Conservation (phyloP, 2,113 vertebrate species). For the Casuarius casuarius region DNA sequence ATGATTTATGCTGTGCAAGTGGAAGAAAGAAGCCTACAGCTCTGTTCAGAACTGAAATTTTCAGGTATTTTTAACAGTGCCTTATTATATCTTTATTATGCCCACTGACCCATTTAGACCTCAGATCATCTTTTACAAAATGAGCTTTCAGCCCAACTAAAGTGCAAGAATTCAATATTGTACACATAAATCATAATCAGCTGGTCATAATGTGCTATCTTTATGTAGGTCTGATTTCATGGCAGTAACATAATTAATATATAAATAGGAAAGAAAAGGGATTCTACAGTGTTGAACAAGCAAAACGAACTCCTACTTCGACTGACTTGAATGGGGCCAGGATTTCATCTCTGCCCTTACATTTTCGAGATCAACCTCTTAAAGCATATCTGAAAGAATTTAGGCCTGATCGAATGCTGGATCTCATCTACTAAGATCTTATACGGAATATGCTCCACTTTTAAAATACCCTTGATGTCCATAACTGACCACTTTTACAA, state of each 20-base stretch:
- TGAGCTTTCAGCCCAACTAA: not conserved
- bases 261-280: not conserved
- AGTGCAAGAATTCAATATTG: not conserved
- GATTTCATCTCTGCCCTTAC: not conserved
- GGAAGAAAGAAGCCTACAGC: not conserved
- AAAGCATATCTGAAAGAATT: not conserved
- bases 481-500: not conserved
- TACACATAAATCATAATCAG: not conserved
- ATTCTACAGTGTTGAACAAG: not conserved
- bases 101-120: slow-evolving; percentile 28
- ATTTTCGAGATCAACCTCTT: not conserved
- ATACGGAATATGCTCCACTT: not conserved
- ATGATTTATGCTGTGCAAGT: slow-evolving; percentile 38
- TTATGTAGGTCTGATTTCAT: not conserved
- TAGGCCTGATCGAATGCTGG: not conserved
- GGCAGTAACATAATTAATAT: not conserved
- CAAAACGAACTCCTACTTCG: not conserved
- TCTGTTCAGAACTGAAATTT: slow-evolving; percentile 15
- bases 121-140: slow-evolving; percentile 19
- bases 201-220: not conserved
- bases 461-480: not conserved
- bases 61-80: slow-evolving; percentile 1
- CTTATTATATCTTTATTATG: slow-evolving; percentile 46
- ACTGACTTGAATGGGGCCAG: not conserved
- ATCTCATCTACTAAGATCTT: not conserved